Conservation (phyloP, 1,140 invertebrate genomes). For the Scaptomyza graminum region DNA sequence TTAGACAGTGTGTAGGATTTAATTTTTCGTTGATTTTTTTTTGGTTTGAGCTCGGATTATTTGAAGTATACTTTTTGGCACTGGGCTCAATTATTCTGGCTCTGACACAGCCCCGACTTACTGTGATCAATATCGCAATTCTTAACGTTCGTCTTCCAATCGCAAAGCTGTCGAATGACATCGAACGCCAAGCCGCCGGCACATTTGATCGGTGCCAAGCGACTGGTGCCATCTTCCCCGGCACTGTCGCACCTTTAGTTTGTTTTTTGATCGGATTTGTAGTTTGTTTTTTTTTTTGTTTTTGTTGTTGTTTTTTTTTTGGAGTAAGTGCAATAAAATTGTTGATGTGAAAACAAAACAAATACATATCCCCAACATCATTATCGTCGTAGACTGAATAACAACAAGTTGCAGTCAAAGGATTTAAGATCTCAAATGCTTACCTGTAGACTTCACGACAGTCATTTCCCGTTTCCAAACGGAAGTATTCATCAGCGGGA, state of each 20-base stretch:
- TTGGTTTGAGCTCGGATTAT: conserved; percentile 39
- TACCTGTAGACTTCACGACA: conserved; percentile 96
- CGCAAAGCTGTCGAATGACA: conserved; percentile 96
- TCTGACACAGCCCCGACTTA: conserved; percentile 86
- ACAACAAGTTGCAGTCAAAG: conserved; percentile 27
- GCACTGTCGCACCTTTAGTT: conserved; percentile 93
- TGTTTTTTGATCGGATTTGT: conserved; percentile 30
- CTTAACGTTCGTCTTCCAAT: conserved; percentile 98
- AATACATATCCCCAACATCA: conserved; percentile 28
- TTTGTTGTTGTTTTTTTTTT: conserved; percentile 13
- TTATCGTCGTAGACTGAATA: neutral
- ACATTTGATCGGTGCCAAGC: conserved; percentile 94
- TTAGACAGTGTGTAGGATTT: conserved; percentile 38
- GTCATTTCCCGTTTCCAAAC: conserved; percentile 92
- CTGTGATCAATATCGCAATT: conserved; percentile 96
- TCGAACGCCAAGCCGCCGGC: conserved; percentile 96
- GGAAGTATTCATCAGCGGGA: conserved; percentile 95
- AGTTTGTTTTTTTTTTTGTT: conserved; percentile 1
- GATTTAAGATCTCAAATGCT: conserved; percentile 50
- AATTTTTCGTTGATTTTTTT: conserved; percentile 21
- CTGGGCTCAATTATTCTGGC: conserved; percentile 20
- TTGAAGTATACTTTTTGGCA: conserved; percentile 53
- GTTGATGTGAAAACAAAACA: conserved; percentile 31
- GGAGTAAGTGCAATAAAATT: conserved; percentile 33
- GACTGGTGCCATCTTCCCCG: conserved; percentile 92